Conservation (phyloP, 2,113 vertebrate species). For the Bothrops jararaca region DNA sequence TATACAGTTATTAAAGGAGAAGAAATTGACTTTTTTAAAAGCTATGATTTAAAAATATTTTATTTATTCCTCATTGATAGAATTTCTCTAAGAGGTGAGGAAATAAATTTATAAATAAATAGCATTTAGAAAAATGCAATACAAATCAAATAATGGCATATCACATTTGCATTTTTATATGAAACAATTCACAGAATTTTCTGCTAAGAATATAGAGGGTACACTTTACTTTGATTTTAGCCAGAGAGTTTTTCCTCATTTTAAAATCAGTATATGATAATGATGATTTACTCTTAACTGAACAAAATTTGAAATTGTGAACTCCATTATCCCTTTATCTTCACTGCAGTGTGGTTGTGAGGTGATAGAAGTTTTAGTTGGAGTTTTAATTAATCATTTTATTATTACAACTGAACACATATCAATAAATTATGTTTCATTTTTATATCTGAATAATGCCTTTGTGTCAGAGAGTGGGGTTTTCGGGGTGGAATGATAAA, state of each 20-base stretch:
- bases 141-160: constrained; percentile 18
- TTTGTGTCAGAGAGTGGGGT: not conserved
- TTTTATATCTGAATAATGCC: not conserved
- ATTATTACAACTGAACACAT: not conserved
- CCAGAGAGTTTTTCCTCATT: not conserved
- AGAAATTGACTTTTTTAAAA: not conserved
- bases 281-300: not conserved
- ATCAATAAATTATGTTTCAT: not conserved
- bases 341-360: not conserved
- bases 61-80: constrained; percentile 2
- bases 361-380: not conserved
- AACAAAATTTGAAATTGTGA: not conserved
- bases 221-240: not conserved
- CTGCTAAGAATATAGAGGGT: not conserved
- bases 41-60: not conserved
- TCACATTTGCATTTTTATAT: not conserved
- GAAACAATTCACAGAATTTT: not conserved
- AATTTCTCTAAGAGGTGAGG: not conserved
- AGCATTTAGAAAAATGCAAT: constrained; percentile 10
- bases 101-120: not conserved
- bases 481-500: not conserved
- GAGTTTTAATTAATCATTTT: not conserved
- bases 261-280: not conserved
- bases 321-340: not conserved
- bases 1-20: not conserved